Percentiles rank a stretch among this genome's conserved stretches.
Conservation (phyloP, 2,113 vertebrate species). For the Halichoeres trimaculatus region DNA sequence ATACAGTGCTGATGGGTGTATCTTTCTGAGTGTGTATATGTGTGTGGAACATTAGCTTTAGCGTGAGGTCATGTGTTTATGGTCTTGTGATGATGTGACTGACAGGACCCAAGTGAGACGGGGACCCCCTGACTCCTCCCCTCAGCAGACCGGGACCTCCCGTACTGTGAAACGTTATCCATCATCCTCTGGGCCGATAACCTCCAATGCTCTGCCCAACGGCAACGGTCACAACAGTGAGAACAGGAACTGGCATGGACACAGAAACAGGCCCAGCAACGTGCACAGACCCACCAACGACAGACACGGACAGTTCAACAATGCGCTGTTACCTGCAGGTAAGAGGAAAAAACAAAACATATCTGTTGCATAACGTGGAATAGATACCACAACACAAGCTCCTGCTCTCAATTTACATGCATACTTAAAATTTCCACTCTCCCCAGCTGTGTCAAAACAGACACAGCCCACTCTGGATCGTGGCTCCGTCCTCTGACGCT, state of each 20-base stretch:
- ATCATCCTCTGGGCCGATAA: slow-evolving; percentile 85
- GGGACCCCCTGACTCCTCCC: slow-evolving; percentile 81
- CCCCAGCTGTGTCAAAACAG: slow-evolving; percentile 46
- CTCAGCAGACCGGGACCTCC: slow-evolving; percentile 85
- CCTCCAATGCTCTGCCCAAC: slow-evolving; percentile 87
- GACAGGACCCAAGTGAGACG: slow-evolving; percentile 87
- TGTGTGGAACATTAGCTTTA: slow-evolving; percentile 34
- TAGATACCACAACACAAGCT: neutral
- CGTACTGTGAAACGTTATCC: slow-evolving; percentile 91
- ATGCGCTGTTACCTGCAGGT: slow-evolving; percentile 84
- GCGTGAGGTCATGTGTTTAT: slow-evolving; percentile 69
- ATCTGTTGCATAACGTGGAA: neutral
- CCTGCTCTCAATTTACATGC: slow-evolving; percentile 25
- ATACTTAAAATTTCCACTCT: slow-evolving; percentile 34
- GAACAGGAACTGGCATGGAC: slow-evolving; percentile 58
- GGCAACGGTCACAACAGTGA: slow-evolving; percentile 55
- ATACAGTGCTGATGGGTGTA: slow-evolving; percentile 37
- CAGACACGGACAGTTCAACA: slow-evolving; percentile 75
- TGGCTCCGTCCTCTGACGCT: slow-evolving; percentile 1
- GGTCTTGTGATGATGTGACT: slow-evolving; percentile 67
- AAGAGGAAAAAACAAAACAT: slow-evolving; percentile 43
- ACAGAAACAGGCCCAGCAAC: slow-evolving; percentile 55
- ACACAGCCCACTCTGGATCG: slow-evolving; percentile 24
- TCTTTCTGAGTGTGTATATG: slow-evolving; percentile 15
- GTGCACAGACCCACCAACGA: slow-evolving; percentile 67